Evolutionary conservation across 2,797 vertebrate genomes (phyloP).

Genomic region (Pachyuromys duprasi): DNA sequence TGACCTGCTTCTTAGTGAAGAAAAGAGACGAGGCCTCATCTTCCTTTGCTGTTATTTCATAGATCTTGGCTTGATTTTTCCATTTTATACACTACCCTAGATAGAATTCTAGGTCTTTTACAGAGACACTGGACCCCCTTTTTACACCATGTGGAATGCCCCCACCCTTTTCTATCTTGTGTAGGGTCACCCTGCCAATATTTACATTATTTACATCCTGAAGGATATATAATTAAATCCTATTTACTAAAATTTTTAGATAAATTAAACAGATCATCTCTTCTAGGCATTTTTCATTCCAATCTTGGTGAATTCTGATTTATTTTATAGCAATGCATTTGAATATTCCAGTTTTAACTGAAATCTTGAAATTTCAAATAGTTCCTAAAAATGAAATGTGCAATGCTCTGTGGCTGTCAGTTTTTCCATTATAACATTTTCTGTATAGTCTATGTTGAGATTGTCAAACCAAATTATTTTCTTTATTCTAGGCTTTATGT

Average conservation of each 20-base stretch:
- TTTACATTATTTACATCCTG: background rate
- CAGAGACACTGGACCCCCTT: too few relatives aligned
- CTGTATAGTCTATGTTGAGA: background rate
- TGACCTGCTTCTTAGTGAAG: background rate
- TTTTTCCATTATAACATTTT: background rate
- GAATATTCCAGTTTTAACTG: background rate
- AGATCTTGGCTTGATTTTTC: background rate
- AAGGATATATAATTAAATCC: background rate
- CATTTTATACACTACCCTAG: rapidly evolving
- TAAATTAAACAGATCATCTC: background rate
- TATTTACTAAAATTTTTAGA: background rate
- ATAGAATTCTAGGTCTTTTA: background rate
- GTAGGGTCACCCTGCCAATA: background rate
- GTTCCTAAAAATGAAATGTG: background rate
- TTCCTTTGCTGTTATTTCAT: background rate
- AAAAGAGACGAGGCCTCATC: background rate
- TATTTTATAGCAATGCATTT: background rate
- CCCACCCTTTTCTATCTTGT: background rate
- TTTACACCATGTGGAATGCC: rapidly evolving
- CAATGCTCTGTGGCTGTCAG: background rate
- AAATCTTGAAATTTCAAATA: background rate
- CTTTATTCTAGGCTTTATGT: background rate
- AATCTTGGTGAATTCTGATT: background rate
- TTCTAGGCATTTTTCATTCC: background rate
- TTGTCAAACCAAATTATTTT: conserved; percentile 7